Base-by-base conservation (phyloP, 2,888 invertebrate species). In the Tiliacea aurago region DNA sequence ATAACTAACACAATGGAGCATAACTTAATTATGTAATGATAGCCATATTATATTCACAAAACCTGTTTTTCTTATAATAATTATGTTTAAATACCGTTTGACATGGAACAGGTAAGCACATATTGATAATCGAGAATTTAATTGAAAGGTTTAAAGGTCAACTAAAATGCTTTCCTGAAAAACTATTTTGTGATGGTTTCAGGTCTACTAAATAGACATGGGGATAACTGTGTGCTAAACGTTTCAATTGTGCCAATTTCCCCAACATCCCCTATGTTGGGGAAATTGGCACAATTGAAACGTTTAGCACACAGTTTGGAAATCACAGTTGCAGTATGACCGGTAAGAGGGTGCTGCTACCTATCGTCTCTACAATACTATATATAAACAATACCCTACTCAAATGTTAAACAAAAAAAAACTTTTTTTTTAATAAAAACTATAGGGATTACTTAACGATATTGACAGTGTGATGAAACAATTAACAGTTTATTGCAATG, bases 11-110 rank as follows among this genome's bases (percentile, higher is more conserved):
- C n/a, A n/a, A n/a, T n/a, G n/a, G n/a, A n/a, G n/a, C n/a, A n/a
- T n/a, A n/a, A n/a, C n/a, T n/a, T n/a, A n/a, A n/a, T n/a, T n/a
- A n/a, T n/a, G n/a, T n/a, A n/a, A n/a, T n/a, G n/a, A n/a, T n/a
- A n/a, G n/a, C n/a, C 56, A n/a, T 45, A 18, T 41, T 53, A 43
- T 41, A 68, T 56, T 47, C 20, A 49, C n/a, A 28, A 33, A 67
- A 80, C 63, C 53, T 6, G 53, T 67, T 73, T 33, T 53, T 67
- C 56, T 67, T 43, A 58, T 43, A 59, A 59, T 28, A n/a, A n/a
- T n/a, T n/a, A n/a, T n/a, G n/a, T n/a, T n/a, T 55, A 15, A 49
- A 62, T 47, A 33, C 20, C 7, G 15, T 33, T 47, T 20, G 28
- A 33, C 47, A n/a, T 20, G 13, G 18, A 47, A 13, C 10, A 23